Percentiles rank a stretch among this genome's conserved stretches.
These are phyloP conservation scores for Neotragus moschatus DNA, from an alignment of 2,113 vertebrate species.

Conservation along the genomic window DNA sequence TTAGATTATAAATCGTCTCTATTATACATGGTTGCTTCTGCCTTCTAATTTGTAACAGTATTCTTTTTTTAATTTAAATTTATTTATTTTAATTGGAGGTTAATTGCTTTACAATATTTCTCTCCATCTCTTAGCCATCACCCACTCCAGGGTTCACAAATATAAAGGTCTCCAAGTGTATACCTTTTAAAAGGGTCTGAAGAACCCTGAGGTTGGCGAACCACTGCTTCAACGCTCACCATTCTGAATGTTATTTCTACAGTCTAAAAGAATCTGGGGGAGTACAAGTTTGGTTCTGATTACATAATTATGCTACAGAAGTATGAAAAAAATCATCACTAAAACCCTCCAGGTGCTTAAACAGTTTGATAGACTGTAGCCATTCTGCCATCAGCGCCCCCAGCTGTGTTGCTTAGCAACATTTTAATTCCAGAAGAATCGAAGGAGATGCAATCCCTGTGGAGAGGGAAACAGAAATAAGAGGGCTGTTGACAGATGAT, in stretches of 20 bases:
- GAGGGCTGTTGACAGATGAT: slow-evolving; percentile 92
- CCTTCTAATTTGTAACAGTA: background rate
- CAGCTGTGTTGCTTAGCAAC: slow-evolving; percentile 94
- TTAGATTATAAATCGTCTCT: background rate
- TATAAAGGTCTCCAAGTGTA: background rate
- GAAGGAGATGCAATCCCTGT: slow-evolving; percentile 89
- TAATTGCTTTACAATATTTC: background rate
- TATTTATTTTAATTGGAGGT: too few species aligned
- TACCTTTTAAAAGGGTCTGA: slow-evolving; percentile 13
- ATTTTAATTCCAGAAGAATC: slow-evolving; percentile 92
- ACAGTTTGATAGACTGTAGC: slow-evolving; percentile 82
- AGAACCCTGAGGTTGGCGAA: slow-evolving; percentile 10
- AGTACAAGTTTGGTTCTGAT: slow-evolving; percentile 68
- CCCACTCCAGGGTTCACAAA: slow-evolving; percentile 9
- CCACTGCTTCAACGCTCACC: slow-evolving; percentile 1
- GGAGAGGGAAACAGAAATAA: slow-evolving; percentile 92
- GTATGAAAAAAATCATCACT: slow-evolving; percentile 63
- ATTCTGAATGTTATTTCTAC: slow-evolving; percentile 57
- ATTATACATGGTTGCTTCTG: background rate
- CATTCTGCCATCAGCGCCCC: slow-evolving; percentile 79
- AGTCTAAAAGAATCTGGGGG: slow-evolving; percentile 48
- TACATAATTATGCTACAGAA: slow-evolving; percentile 76
- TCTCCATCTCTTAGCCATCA: slow-evolving; percentile 7
- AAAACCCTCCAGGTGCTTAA: slow-evolving; percentile 80
- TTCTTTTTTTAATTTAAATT: background rate